Evolutionary conservation across 1,140 invertebrate species (phyloP).

Genomic region (Drosophila murphyi): DNA sequence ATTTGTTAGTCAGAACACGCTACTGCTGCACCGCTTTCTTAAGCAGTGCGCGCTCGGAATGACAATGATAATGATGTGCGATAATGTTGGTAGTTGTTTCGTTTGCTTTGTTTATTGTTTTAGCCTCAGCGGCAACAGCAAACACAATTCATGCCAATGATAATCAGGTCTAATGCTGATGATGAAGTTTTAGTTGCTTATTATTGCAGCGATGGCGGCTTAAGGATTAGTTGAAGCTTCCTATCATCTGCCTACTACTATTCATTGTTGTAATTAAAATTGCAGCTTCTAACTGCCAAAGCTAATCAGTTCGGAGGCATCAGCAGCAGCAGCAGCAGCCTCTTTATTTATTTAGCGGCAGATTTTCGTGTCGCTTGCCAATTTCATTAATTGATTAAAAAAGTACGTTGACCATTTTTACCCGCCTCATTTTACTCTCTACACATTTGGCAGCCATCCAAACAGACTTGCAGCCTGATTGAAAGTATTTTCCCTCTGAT

Average conservation of each 20-base stretch:
- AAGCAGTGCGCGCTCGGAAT: slow-evolving; percentile 68
- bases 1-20: background rate
- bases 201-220: slow-evolving; percentile 23
- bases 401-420: slow-evolving; percentile 26
- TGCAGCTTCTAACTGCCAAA: slow-evolving; percentile 29
- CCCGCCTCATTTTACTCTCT: background rate
- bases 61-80: slow-evolving; percentile 83
- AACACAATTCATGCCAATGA: slow-evolving; percentile 49
- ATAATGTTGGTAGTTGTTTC: slow-evolving; percentile 69
- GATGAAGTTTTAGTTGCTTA: slow-evolving; percentile 27
- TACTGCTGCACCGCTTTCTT: background rate
- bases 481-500: slow-evolving; percentile 10
- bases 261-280: slow-evolving; percentile 36
- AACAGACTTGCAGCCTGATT: slow-evolving; percentile 36
- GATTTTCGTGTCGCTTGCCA: slow-evolving; percentile 28
- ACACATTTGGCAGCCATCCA: slow-evolving; percentile 33
- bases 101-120: slow-evolving; percentile 78
- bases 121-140: slow-evolving; percentile 41
- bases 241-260: background rate
- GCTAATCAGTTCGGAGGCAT: slow-evolving; percentile 21
- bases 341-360: slow-evolving; percentile 45
- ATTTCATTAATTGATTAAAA: slow-evolving; percentile 53
- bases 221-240: slow-evolving; percentile 26
- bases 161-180: slow-evolving; percentile 15
- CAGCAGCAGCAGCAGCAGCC: background rate